Conservation (phyloP, 2,113 vertebrate species). For the Steatornis caripensis region DNA sequence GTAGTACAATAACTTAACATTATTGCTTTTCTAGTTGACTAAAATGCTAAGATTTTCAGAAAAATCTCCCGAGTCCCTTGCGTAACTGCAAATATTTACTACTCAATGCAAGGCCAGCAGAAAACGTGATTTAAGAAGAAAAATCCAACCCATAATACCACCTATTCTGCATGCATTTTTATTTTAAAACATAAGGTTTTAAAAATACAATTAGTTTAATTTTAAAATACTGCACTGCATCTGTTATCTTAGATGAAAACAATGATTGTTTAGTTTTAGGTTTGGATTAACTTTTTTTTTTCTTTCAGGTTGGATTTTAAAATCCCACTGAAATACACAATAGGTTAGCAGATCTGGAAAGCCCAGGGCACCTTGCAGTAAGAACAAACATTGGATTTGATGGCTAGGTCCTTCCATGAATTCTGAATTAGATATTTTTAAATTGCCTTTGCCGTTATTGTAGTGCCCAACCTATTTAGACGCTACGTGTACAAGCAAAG, state of each 20-base stretch:
- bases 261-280: not conserved
- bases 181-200: not conserved
- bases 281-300: not conserved
- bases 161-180: not conserved
- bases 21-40: conserved; percentile 5
- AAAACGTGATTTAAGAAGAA: not conserved
- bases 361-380: not conserved
- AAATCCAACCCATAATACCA: not conserved
- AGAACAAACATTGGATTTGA: not conserved
- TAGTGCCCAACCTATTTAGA: not conserved
- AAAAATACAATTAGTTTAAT: not conserved
- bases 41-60: not conserved
- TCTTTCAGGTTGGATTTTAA: not conserved
- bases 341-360: not conserved
- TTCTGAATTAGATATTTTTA: not conserved
- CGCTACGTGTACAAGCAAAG: not conserved
- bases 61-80: not conserved
- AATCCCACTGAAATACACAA: not conserved
- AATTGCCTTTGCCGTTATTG: not conserved
- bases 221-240: not conserved
- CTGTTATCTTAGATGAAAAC: not conserved
- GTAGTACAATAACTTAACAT: not conserved
- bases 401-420: not conserved
- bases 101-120: not conserved
- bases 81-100: not conserved